Conservation (phyloP, 2,888 invertebrate genomes). For the Plemyria rubiginata region DNA sequence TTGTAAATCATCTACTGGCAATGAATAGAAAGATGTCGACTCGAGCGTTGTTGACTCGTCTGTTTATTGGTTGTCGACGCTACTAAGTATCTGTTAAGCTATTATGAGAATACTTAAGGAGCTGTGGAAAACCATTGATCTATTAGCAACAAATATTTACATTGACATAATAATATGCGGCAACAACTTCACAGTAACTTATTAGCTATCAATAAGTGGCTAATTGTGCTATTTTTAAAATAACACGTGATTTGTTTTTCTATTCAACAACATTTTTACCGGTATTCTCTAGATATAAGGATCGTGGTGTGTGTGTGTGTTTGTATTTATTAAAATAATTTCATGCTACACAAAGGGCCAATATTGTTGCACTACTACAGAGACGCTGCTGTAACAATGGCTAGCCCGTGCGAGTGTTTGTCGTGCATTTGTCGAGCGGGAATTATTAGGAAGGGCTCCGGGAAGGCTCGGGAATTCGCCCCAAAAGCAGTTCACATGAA, state of each 20-base stretch:
- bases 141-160: conserved; percentile 44
- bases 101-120: conserved; percentile 69
- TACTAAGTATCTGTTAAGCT: conserved; percentile 78
- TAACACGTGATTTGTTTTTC: conserved; percentile 9
- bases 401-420: conserved; percentile 82
- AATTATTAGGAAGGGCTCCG: conserved; percentile 83
- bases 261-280: conserved; percentile 28
- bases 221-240: conserved; percentile 1
- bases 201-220: neutral
- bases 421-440: conserved; percentile 84
- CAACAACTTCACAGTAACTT: conserved; percentile 7
- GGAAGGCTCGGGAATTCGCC: conserved; percentile 84
- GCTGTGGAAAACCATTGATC: conserved; percentile 48
- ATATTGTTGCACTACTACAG: conserved; percentile 80
- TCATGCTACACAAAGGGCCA: conserved; percentile 64
- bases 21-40: conserved; percentile 75
- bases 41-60: conserved; percentile 79
- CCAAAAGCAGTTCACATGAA: conserved; percentile 85
- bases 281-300: conserved; percentile 31
- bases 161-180: conserved; percentile 6
- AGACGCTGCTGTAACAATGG: conserved; percentile 75
- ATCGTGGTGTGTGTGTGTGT: conserved; percentile 46
- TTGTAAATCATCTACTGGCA: conserved; percentile 82
- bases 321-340: conserved; percentile 68
- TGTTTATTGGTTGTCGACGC: conserved; percentile 80